Percentiles rank a stretch among this genome's conserved stretches.
Evolutionary conservation across 2,888 invertebrate species (phyloP).

Genomic region (Gasteruption jaculator): DNA sequence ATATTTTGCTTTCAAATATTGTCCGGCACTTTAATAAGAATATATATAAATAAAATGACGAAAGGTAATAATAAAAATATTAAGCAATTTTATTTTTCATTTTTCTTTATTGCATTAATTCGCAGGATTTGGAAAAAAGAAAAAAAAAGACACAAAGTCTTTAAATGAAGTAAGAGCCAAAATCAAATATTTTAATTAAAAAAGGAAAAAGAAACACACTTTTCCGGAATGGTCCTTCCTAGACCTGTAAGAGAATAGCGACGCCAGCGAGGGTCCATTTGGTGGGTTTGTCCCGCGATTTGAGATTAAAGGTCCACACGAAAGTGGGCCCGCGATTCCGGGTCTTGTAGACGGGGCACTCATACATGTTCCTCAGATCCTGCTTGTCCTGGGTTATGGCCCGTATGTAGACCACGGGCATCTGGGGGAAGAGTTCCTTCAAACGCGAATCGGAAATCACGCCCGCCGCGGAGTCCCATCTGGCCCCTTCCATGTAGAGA

Average conservation of each 20-base stretch:
- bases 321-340: constrained; percentile 83
- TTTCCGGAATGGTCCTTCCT: too few relatives aligned
- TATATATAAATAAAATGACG: too few relatives aligned
- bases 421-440: constrained; percentile 84
- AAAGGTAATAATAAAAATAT: too few relatives aligned
- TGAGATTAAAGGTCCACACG: constrained; percentile 94
- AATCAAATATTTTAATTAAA: too few relatives aligned
- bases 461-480: constrained; percentile 80
- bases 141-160: too few relatives aligned
- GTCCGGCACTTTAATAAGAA: too few relatives aligned
- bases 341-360: constrained; percentile 93
- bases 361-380: constrained; percentile 81
- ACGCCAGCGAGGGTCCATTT: constrained; percentile 94
- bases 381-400: constrained; percentile 86
- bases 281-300: constrained; percentile 80
- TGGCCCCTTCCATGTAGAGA: constrained; percentile 89
- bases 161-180: too few relatives aligned
- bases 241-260: constrained; percentile 82
- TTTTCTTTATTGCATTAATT: too few relatives aligned
- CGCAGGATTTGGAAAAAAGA: too few relatives aligned
- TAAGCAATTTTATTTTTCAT: too few relatives aligned
- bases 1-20: too few relatives aligned
- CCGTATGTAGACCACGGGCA: constrained; percentile 87
- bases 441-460: constrained; percentile 78
- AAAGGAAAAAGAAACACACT: too few relatives aligned